Conservation (phyloP, 2,888 invertebrate genomes). For the Xestia ashworthii region DNA sequence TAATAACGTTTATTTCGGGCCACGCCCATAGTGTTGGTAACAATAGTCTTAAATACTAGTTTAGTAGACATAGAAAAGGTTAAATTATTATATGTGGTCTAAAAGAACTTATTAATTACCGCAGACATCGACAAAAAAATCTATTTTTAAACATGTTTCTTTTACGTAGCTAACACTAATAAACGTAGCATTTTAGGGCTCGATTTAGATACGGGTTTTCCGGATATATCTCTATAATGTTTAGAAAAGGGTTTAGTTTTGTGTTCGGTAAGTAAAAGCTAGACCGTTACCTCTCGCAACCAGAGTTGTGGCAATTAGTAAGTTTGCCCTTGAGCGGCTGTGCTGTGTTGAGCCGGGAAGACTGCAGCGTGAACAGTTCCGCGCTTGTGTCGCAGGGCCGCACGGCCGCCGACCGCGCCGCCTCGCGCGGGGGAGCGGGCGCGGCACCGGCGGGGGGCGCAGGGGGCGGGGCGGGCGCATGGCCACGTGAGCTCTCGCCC, state of each 20-base stretch:
- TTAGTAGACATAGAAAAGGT: too few species aligned
- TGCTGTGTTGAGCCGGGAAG: conserved; percentile 94
- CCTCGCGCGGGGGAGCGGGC: conserved; percentile 89
- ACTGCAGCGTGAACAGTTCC: conserved; percentile 96
- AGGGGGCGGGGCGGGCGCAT: conserved; percentile 78
- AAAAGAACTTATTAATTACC: neutral
- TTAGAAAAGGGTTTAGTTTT: neutral
- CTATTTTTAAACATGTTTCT: neutral
- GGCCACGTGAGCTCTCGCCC: conserved; percentile 80
- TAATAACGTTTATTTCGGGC: too few species aligned
- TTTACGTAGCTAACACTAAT: neutral
- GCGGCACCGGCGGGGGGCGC: conserved; percentile 84
- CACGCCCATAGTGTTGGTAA: too few species aligned
- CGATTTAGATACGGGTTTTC: neutral
- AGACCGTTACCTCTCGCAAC: conserved; percentile 94
- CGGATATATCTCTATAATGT: neutral
- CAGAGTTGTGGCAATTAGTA: conserved; percentile 96
- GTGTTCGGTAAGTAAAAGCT: neutral
- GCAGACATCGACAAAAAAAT: neutral
- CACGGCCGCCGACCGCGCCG: conserved; percentile 90
- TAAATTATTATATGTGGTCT: too few species aligned
- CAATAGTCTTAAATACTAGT: too few species aligned
- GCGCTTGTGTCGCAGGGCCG: conserved; percentile 97
- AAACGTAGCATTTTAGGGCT: neutral
- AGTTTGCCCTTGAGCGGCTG: conserved; percentile 97